phyloP scores from a whole-genome alignment of 1,140 invertebrate genomes.

The Pogonognathellus flavescens region DNA sequence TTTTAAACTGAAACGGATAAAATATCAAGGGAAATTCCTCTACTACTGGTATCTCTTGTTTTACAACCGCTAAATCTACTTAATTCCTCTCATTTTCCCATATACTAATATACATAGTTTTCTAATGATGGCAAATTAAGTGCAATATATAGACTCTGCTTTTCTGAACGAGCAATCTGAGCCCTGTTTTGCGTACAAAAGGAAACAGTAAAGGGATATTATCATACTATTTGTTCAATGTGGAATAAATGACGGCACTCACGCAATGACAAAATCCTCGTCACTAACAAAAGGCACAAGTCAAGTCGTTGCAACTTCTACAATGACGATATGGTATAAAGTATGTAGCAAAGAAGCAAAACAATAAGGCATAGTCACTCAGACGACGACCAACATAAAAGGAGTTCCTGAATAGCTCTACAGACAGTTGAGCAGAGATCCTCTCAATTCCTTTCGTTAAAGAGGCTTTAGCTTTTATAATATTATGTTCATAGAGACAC shows the following conservation, averaged over 20 bases:
- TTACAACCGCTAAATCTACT: slow-evolving; percentile 11
- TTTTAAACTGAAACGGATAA: too few species aligned
- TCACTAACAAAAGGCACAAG: slow-evolving; percentile 23
- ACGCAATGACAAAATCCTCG: background rate
- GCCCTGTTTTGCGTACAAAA: slow-evolving; percentile 8
- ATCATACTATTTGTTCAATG: slow-evolving; percentile 11
- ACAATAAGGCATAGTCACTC: background rate
- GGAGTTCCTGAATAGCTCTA: slow-evolving; percentile 17
- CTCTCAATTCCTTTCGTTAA: background rate
- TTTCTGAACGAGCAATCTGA: slow-evolving; percentile 11
- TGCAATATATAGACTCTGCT: slow-evolving; percentile 30
- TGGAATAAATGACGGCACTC: slow-evolving; percentile 11
- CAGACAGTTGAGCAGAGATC: slow-evolving; percentile 27
- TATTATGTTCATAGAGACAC: background rate
- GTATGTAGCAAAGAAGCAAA: background rate
- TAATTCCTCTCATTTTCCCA: slow-evolving; percentile 33
- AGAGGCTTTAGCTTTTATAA: slow-evolving; percentile 18
- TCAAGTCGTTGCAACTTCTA: background rate
- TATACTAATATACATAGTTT: background rate
- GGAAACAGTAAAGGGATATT: slow-evolving; percentile 1
- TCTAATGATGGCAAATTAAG: slow-evolving; percentile 33
- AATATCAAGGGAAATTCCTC: too few species aligned
- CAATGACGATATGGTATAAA: background rate
- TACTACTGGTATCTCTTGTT: background rate
- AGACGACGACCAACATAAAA: slow-evolving; percentile 28